Conservation (phyloP, 2,113 vertebrate genomes). For the Platanista minor region DNA sequence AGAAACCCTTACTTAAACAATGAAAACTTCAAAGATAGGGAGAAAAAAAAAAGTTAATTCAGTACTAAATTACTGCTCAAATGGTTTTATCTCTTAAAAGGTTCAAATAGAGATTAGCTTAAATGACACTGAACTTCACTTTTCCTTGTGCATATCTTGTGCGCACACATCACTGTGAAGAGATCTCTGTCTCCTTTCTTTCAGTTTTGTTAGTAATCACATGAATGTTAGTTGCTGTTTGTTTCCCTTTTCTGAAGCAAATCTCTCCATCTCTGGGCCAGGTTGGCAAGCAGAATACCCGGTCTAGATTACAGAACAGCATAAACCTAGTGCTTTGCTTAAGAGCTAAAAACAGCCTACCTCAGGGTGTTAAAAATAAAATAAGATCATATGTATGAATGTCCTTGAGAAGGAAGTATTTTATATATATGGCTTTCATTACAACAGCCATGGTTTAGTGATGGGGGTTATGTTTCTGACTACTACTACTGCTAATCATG, state of each 20-base stretch:
- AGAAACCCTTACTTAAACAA: slow-evolving; percentile 45
- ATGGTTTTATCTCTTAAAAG: slow-evolving; percentile 67
- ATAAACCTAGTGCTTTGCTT: not conserved
- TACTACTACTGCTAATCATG: not conserved
- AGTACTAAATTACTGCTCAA: slow-evolving; percentile 45
- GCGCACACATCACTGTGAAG: not conserved
- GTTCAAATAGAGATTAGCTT: slow-evolving; percentile 64
- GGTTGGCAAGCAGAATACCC: not conserved
- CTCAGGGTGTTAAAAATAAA: not conserved
- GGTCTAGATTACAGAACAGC: not conserved
- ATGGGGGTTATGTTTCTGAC: not conserved
- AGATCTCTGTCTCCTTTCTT: not conserved
- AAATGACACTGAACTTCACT: slow-evolving; percentile 57
- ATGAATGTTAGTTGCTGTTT: not conserved
- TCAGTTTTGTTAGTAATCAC: slow-evolving; percentile 16
- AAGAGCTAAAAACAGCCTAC: not conserved
- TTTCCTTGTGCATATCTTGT: slow-evolving; percentile 18
- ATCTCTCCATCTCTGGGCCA: not conserved
- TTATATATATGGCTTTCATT: not conserved
- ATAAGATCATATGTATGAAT: not conserved
- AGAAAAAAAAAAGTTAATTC: slow-evolving; percentile 51
- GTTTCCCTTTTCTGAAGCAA: not conserved
- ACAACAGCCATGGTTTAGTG: not conserved
- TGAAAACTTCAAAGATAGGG: slow-evolving; percentile 54
- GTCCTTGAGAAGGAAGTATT: not conserved